Evolutionary conservation across 2,113 vertebrate genomes (phyloP).

Genomic region (Notiomystis cincta): DNA sequence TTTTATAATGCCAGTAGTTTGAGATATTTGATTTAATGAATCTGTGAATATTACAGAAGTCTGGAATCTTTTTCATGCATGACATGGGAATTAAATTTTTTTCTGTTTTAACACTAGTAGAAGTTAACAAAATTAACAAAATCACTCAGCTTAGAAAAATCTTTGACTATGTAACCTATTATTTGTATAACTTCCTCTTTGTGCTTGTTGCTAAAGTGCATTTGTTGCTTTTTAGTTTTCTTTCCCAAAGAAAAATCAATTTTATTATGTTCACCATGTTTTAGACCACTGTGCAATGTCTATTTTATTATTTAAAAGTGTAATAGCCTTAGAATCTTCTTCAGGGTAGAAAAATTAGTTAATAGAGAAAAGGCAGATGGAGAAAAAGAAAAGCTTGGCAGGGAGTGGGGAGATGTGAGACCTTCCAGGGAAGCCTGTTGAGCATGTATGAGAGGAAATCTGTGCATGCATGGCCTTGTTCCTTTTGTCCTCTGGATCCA

Average conservation of each 20-base stretch:
- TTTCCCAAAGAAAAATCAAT: background rate
- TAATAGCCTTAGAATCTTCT: background rate
- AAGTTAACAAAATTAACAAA: background rate
- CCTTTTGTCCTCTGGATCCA: background rate
- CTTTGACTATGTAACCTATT: background rate
- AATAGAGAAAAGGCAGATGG: conserved; percentile 22
- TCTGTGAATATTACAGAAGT: background rate
- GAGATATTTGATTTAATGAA: background rate
- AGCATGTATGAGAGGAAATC: background rate
- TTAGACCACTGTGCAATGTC: background rate
- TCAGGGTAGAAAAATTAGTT: background rate
- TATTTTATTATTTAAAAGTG: conserved; percentile 3
- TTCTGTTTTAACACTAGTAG: background rate
- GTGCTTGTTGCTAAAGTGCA: background rate
- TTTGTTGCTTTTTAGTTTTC: background rate
- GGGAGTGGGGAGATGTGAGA: conserved; percentile 34
- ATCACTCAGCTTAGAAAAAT: background rate
- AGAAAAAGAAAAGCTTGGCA: conserved; percentile 42
- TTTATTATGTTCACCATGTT: background rate
- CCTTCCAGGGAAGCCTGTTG: background rate
- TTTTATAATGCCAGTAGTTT: background rate
- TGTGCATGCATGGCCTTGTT: background rate
- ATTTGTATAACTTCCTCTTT: background rate
- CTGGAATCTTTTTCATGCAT: rapidly evolving
- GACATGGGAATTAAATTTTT: background rate